Evolutionary conservation across 1,140 invertebrate species (phyloP).

Genomic region (Metaphire vulgaris): DNA sequence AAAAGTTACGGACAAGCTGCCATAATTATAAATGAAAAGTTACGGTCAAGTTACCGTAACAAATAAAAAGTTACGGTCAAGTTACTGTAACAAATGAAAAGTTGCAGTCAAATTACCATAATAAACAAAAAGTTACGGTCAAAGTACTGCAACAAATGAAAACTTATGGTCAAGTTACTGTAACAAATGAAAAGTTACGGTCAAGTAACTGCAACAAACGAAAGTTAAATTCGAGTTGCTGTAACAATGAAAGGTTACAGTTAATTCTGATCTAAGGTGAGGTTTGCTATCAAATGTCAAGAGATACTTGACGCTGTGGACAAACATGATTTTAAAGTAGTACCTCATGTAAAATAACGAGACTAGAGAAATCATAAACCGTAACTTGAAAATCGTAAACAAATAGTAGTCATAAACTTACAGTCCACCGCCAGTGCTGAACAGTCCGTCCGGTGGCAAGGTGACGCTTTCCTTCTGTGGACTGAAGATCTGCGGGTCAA

Average conservation of each 20-base stretch:
- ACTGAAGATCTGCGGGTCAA: conserved; percentile 71
- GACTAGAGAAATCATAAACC: too few species aligned
- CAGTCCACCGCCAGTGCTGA: neutral
- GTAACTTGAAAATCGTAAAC: too few species aligned
- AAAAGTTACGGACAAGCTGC: neutral
- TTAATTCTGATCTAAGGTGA: conserved; percentile 26
- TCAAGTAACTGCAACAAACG: neutral
- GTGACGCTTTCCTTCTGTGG: conserved; percentile 53
- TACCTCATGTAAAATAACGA: too few species aligned
- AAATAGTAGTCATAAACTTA: too few species aligned
- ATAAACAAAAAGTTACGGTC: neutral
- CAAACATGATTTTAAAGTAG: too few species aligned
- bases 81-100: conserved; percentile 7
- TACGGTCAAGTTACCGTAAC: neutral
- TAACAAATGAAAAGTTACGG: neutral
- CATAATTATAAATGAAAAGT: neutral
- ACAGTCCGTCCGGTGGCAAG: conserved; percentile 5
- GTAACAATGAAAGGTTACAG: conserved; percentile 23
- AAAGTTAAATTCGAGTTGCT: conserved; percentile 28
- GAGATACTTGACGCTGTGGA: too few species aligned
- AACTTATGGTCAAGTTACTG: neutral
- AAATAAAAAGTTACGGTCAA: neutral
- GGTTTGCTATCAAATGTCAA: too few species aligned
- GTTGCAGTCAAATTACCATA: neutral
- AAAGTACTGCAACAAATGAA: too few species aligned